Conservation (phyloP, 2,888 invertebrate species). For the Hirtodrosophila confusa region DNA sequence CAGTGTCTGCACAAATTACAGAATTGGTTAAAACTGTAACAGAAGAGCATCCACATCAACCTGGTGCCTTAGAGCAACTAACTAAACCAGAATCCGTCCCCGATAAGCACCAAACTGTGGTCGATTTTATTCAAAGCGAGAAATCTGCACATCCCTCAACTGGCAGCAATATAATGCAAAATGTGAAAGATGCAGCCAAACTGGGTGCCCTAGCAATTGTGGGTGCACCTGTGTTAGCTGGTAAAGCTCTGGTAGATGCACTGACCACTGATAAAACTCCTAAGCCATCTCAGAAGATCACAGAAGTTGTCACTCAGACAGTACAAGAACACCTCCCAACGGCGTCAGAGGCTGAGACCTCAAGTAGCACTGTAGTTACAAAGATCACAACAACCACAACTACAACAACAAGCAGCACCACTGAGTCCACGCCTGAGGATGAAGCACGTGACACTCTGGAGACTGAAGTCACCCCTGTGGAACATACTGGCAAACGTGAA, state of each 20-base stretch:
- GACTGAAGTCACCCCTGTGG: conserved; percentile 29
- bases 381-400: conserved; percentile 59
- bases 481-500: conserved; percentile 50
- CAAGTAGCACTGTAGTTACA: conserved; percentile 40
- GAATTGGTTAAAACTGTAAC: conserved; percentile 32
- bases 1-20: conserved; percentile 16
- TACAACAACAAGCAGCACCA: conserved; percentile 30
- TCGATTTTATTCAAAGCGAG: conserved; percentile 71
- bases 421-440: conserved; percentile 53
- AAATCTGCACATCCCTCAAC: conserved; percentile 27
- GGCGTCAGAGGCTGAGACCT: conserved; percentile 2
- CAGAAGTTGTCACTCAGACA: conserved; percentile 25
- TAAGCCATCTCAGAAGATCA: conserved; percentile 54
- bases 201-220: conserved; percentile 94
- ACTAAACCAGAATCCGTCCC: conserved; percentile 8
- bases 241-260: conserved; percentile 93
- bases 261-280: conserved; percentile 86
- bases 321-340: conserved; percentile 12
- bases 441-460: conserved; percentile 62
- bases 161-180: conserved; percentile 65
- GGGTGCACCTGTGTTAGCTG: conserved; percentile 94
- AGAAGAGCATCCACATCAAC: conserved; percentile 27
- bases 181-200: conserved; percentile 89
- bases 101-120: conserved; percentile 57
- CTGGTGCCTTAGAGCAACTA: conserved; percentile 40